A percentile compares a stretch with the other conserved stretches of the same genome.
Evolutionary conservation across 2,113 vertebrate species (phyloP).

Genomic region (Hucho hucho): DNA sequence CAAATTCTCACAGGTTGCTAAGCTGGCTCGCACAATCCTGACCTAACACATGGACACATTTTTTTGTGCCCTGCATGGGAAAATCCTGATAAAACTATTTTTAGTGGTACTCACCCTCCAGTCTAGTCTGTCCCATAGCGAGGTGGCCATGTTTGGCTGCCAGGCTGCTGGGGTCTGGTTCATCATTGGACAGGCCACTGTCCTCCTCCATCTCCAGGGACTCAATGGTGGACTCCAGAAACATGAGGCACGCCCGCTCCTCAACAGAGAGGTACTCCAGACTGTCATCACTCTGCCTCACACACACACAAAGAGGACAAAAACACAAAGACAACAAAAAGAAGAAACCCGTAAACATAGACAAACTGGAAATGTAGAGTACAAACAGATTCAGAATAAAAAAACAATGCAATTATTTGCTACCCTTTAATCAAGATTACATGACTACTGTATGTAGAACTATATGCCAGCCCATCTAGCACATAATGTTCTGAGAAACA

Average conservation of each 20-base stretch:
- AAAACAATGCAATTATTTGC: neutral
- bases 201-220: constrained; percentile 86
- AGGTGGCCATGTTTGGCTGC: constrained; percentile 4
- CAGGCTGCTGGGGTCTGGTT: constrained; percentile 50
- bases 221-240: constrained; percentile 90
- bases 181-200: constrained; percentile 80
- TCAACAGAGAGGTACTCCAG: constrained; percentile 88
- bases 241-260: constrained; percentile 88
- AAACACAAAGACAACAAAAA: constrained; percentile 2
- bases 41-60: neutral
- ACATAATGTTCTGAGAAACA: too few relatives aligned
- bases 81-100: neutral
- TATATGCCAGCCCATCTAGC: neutral
- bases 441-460: neutral
- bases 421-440: neutral
- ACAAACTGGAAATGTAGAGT: neutral
- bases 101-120: constrained; percentile 42
- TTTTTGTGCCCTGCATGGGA: neutral
- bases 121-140: constrained; percentile 8
- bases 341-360: neutral
- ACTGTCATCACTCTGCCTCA: constrained; percentile 80
- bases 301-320: neutral
- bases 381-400: neutral
- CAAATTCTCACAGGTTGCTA: neutral
- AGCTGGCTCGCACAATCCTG: neutral